Evolutionary conservation across 2,797 vertebrate species (phyloP).

Genomic region (Lemur catta): DNA sequence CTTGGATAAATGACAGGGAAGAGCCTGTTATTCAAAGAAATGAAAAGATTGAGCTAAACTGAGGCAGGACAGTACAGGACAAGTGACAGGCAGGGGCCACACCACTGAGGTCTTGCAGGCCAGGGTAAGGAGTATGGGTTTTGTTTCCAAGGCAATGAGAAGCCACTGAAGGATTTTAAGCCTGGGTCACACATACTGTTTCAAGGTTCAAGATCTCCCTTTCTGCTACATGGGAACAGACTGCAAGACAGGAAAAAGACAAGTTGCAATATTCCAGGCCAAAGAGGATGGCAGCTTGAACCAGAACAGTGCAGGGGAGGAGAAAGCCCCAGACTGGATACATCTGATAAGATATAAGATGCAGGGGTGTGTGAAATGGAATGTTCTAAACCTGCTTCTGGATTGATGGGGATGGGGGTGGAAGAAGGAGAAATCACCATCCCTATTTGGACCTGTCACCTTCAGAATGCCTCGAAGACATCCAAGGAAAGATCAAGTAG

Average conservation of each 20-base stretch:
- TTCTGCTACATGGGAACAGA: not conserved
- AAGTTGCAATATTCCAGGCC: not conserved
- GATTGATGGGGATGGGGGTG: too few species aligned
- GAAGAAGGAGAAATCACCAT: accelerated
- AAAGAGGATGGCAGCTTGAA: not conserved
- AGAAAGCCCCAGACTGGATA: accelerated
- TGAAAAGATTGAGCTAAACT: not conserved
- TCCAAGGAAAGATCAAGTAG: not conserved
- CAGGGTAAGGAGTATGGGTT: not conserved
- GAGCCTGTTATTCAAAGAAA: not conserved
- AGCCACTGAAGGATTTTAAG: not conserved
- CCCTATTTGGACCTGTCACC: not conserved
- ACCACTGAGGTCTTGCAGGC: not conserved
- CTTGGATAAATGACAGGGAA: not conserved
- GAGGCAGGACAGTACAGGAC: not conserved
- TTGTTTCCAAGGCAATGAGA: not conserved
- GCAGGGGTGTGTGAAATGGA: too few species aligned
- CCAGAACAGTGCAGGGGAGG: too few species aligned
- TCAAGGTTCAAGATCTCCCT: not conserved
- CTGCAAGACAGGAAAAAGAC: not conserved
- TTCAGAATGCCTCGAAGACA: not conserved
- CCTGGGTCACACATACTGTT: not conserved
- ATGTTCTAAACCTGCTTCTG: not conserved
- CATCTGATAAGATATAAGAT: not conserved
- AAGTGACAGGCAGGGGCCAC: not conserved